Evolutionary conservation across 2,888 invertebrate species (phyloP).

Genomic region (Seira musarum): DNA sequence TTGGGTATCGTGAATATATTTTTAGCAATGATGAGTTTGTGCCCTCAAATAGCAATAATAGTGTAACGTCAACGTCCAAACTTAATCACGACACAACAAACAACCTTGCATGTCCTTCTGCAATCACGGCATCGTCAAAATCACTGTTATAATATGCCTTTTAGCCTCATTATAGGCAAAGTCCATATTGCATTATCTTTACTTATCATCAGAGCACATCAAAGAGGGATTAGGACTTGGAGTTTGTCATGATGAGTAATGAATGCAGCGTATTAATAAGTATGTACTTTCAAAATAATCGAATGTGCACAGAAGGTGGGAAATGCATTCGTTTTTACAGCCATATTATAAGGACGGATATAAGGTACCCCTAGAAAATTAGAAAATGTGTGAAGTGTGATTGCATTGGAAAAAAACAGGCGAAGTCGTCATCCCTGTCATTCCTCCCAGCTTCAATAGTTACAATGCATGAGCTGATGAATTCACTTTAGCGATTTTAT

Average conservation of each 20-base stretch:
- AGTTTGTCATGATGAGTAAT: background rate
- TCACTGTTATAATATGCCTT: background rate
- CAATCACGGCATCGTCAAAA: background rate
- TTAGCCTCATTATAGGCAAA: background rate
- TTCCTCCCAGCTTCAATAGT: no score
- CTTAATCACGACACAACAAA: background rate
- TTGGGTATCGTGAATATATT: background rate
- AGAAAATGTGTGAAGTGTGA: no score
- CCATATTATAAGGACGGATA: no score
- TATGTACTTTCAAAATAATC: background rate
- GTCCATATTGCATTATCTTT: no score
- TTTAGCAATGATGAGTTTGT: conserved; percentile 21
- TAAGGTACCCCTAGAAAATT: no score
- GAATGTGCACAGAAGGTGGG: background rate
- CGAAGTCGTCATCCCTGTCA: no score
- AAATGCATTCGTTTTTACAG: background rate
- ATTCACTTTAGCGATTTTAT: no score
- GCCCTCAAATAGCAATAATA: conserved; percentile 48
- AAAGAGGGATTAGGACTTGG: background rate
- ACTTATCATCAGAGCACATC: background rate
- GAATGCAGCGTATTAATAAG: background rate
- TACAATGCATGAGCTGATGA: no score
- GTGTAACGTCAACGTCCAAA: conserved; percentile 5
- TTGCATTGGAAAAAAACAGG: no score
- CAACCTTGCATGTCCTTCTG: conserved; percentile 25